Evolutionary conservation across 2,888 invertebrate genomes (phyloP), one percentile per base, ranked within the genome.

Genomic region (Drosophila pseudotalamancana): DNA sequence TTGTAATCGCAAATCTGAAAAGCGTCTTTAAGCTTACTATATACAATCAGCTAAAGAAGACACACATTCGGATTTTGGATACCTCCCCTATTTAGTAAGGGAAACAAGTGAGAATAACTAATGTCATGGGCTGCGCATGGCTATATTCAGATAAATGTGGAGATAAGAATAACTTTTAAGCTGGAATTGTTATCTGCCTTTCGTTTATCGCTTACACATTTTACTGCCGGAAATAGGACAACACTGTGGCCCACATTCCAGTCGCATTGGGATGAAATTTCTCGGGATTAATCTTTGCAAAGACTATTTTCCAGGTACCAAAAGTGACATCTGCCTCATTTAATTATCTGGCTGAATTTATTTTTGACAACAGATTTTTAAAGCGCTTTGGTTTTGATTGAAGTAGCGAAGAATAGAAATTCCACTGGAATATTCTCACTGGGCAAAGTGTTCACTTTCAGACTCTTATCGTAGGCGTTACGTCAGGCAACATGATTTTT

Each of bases 381-480:
- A 34, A 50, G 12, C 25, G 63, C 23, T 27, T 40, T 37, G 19
- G 11, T 25, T 27, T 11, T 9, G 9, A 11, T 18, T 25, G 31
- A 34, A 29, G 29, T 48, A 48, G 29, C 4, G n/a, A 11, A 46
- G 9, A 35, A 59, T 32, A 46, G 48, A 60, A 81, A 85, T 81
- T 81, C 76, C 82, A 62, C 9, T 16, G 23, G 60, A 71, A 81
- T 78, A 64, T 57, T 80, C 23, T 80, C 87, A 80, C 60, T 45
- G 49, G 19, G 50, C 50, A 55, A 32, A 67, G 62, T 46, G 18
- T 11, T n/a, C 32, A 48, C 39, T 50, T 21, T 34, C 29, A 6
- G 27, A 9, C 32, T 67, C 73, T 77, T 77, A 72, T 73, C 77
- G 35, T 53, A n/a, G 39, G 55, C 46, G 51, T 35, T 35, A 34